Evolutionary conservation across 1,140 invertebrate genomes (phyloP), one percentile per base, ranked within the genome.

Genomic region (Atta texana): DNA sequence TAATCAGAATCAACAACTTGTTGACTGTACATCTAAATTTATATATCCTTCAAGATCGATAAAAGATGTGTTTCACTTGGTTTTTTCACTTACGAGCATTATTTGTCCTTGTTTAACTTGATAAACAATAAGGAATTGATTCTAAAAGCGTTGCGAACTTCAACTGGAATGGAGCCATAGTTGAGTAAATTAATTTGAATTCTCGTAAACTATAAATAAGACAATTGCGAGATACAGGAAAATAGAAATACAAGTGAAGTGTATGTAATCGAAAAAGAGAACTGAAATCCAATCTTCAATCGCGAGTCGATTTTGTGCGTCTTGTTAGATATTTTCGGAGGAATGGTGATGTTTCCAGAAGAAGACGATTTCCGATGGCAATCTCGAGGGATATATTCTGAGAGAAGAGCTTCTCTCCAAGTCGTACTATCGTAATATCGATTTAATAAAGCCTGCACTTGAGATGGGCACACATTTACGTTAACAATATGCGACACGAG

Each of bases 271-370:
- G 18, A 74, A 74, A 74, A 68, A 84, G 8, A 63, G 28, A 7
- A 84, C 18, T 5, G 16, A 75, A 63, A 84, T 84, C 49, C 69
- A 74, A 84, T 75, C 59, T 75, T 84, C 80, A 14, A 44, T 75
- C 39, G 34, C 39, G 31, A 71, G 21, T 72, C 68, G 39, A 72
- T 82, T 82, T 61, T 14, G 2, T 51, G 49, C n/a, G 77, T 34
- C 51, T 44, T 55, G 34, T 49, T 34, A 10, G 18, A 78, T 51
- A 61, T 24, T 16, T 44, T 76, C 21, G 14, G 12, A 16, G 18
- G 6, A n/a, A 10, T 63, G 31, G 76, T 24, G 55, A 82, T 31
- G 57, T 49, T 59, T 74, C 57, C 28, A 57, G n/a, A n/a, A 75
- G 57, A 21, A 51, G 18, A 61, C 55, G 80, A 82, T 72, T 82